Base-by-base conservation (phyloP, 2,113 vertebrate species). In the Junco hyemalis region DNA sequence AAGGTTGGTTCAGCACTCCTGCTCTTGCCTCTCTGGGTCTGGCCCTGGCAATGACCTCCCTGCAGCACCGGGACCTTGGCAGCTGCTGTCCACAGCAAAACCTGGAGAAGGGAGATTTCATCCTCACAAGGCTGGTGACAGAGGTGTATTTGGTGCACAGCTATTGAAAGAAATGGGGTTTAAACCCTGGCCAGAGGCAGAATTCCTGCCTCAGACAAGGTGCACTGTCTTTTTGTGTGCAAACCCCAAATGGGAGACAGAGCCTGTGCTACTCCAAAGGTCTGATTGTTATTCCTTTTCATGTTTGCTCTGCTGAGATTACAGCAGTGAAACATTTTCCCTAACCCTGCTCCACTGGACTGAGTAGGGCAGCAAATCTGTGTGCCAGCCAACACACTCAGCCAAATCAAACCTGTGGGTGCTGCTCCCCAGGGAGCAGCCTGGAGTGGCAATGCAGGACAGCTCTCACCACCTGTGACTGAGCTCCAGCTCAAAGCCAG, bases 401-500 rank as follows among this genome's bases (percentile, higher is more conserved):
- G 56, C 3, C 47, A 85, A 31, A 51, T 4, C 2, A 1, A 45
- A 44, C 35, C 8, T 1, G 0, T 16, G 53, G 25, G 15, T 36
- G 25, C 56, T 50, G 28, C 2, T 47, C 25, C 70, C 33, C 33
- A 4, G 1, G 2, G 24, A 20, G 6, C 9, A 3, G 20, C 48
- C 65, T 23, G 38, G 16, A 23, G 6, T 0, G 0, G 47, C 2
- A 2, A 11, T 0, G 5, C 38, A 45, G 50, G 47, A 26, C 1
- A 4, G 50, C 50, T 23, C 33, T 35, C 5, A 1, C 16, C 60
- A 12, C 54, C 28, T 68, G 5, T 1, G 6, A 1, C 44, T 56
- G 29, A 31, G 36, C 35, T 31, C 25, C 60, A 36, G 26, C n/a
- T 51, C 63, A 48, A 87, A 90, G 42, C 23, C 38, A 69, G 11